Base-by-base conservation (phyloP, 23 tunicate genomes). In the Phallusia fumigata region DNA sequence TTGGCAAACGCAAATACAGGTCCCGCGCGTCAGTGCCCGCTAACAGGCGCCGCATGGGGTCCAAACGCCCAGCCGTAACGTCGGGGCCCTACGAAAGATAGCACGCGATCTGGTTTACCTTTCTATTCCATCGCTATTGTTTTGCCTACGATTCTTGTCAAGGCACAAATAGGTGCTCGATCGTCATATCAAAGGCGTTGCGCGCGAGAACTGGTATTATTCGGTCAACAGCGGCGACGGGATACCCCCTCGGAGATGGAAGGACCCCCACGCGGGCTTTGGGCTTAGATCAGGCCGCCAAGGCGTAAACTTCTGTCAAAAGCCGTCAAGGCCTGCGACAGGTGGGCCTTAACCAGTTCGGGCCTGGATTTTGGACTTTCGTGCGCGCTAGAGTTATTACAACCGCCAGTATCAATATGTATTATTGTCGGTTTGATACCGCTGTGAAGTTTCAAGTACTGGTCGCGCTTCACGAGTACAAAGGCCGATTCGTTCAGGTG, bases 301-400 rank as follows among this genome's bases (percentile, higher is more conserved):
- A 58, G 3, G 26, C 69, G 69, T 58, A 58, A 58, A 58, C 69
- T 58, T 58, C 69, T 58, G 69, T 58, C 69, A 58, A 58, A 58
- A 13, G 11, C 69, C 16, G 1, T 58, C 69, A 58, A 58, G n/a
- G 16, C 69, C 5, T 24, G 69, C 69, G 69, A 22, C 47, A 40
- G 47, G 47, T 40, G 47, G 47, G 47, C 47, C 47, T 40, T 40
- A 40, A 40, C 47, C 47, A 40, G 47, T 40, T 40, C 47, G 47
- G 47, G 47, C 10, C 28, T 58, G 69, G 69, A 58, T 8, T 58
- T 58, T 58, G 69, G 69, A 58, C 69, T 24, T 24, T 58, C 69
- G 69, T 6, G 2, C 69, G 26, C 69, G 69, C 26, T 58, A 8
- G 69, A 58, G 28, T 58, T 40, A 40, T 40, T 40, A 40, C 47